A percentile compares a stretch with the other conserved stretches of the same genome.
Conservation (phyloP, 2,113 vertebrate species). For the Smithornis capensis region DNA sequence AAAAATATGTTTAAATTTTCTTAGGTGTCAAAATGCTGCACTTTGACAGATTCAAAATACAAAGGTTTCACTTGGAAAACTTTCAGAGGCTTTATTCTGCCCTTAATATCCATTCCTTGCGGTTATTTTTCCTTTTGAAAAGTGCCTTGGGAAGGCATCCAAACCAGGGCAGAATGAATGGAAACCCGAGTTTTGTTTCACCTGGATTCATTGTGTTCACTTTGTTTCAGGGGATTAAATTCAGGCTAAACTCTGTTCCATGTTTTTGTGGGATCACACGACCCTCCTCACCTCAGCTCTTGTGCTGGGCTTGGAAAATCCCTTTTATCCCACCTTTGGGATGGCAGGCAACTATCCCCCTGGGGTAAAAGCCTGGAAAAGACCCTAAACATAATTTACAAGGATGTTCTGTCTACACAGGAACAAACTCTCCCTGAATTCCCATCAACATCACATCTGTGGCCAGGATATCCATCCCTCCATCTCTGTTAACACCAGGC, state of each 20-base stretch:
- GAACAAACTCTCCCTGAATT: background rate
- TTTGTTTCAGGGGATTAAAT: background rate
- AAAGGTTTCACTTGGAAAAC: background rate
- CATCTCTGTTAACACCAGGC: conserved; percentile 33
- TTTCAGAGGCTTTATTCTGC: background rate
- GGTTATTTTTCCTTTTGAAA: background rate
- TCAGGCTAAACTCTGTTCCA: background rate
- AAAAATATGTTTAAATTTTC: background rate
- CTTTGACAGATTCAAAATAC: background rate
- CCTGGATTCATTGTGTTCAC: background rate
- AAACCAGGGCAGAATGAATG: background rate
- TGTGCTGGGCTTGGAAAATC: background rate
- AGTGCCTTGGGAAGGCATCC: background rate
- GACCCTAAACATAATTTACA: background rate
- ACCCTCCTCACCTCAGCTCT: background rate
- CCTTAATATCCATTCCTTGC: rapidly evolving
- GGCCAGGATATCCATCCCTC: background rate
- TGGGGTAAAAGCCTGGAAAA: background rate
- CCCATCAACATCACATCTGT: background rate
- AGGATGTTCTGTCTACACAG: background rate
- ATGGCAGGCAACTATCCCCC: background rate
- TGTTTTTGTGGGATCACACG: rapidly evolving
- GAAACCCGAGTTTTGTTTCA: background rate
- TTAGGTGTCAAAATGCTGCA: background rate
- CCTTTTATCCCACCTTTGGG: background rate